phyloP scores from a whole-genome alignment of 2,888 invertebrate species.

The Leistus spinibarbis region DNA sequence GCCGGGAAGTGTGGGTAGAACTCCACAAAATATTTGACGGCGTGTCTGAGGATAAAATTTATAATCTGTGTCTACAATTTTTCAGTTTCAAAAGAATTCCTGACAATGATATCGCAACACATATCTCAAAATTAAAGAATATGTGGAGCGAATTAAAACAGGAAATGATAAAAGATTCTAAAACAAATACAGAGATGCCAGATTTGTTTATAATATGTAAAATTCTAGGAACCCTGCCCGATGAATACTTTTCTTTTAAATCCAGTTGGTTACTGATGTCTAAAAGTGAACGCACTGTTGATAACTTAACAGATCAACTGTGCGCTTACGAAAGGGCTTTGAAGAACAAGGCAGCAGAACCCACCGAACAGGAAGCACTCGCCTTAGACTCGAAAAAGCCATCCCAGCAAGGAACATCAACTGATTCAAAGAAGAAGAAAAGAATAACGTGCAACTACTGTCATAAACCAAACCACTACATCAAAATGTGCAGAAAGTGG shows the following conservation, averaged over 20 bases:
- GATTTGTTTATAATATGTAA: constrained; percentile 37
- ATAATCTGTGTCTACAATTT: constrained; percentile 42
- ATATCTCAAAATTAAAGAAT: constrained; percentile 34
- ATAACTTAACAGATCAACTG: constrained; percentile 33
- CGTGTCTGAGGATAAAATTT: constrained; percentile 40
- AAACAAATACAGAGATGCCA: constrained; percentile 3
- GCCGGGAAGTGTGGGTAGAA: constrained; percentile 42
- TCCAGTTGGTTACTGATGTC: constrained; percentile 34
- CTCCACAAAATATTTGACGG: constrained; percentile 41
- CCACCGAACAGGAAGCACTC: background rate
- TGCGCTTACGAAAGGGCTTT: constrained; percentile 37
- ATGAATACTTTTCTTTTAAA: constrained; percentile 38
- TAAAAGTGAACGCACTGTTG: constrained; percentile 24
- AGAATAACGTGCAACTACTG: constrained; percentile 29
- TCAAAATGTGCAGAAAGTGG: constrained; percentile 35
- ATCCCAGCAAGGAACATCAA: background rate
- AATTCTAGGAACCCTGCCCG: constrained; percentile 33
- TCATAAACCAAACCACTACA: constrained; percentile 24
- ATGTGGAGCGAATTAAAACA: constrained; percentile 6
- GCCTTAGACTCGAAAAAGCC: background rate
- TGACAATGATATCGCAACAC: constrained; percentile 38
- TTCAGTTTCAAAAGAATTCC: constrained; percentile 33
- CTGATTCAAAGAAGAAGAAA: background rate
- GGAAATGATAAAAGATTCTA: constrained; percentile 2
- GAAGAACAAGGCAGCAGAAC: background rate